Evolutionary conservation across 37 sponge, comb jelly and placozoan genomes (phyloP), one percentile per base, ranked within the genome.

Genomic region (Oopsacas minuta): DNA sequence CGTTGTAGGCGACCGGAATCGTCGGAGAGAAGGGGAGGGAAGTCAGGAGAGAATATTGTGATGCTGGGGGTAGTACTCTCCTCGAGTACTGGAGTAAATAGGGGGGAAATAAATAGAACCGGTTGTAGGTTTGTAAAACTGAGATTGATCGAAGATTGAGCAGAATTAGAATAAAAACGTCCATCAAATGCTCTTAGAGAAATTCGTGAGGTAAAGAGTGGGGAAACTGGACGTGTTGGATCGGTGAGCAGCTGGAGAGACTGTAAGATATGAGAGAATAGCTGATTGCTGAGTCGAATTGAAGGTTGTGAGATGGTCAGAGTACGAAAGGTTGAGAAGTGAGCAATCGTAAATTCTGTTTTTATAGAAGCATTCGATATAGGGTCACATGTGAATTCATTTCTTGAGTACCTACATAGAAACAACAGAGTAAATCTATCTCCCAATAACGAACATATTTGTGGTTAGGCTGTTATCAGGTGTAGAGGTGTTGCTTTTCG

Each of bases 161-260:
- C 20, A 12, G 30, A 3, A 12, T 61, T 20, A 20, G 28, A 25
- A 12, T 61, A 61, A 5, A 61, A n/a, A 20, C 75, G 7, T 12
- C 75, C 75, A 12, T 61, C 75, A 61, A 20, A 61, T 25, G 75
- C 28, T 61, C 75, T 61, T 25, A 61, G 75, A 61, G 75, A 61
- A n/a, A 61, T 61, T 32, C 7, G 22, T 61, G 75, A 61, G 28
- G 75, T 61, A 20, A 34, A 25, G 28, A 61, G 75, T 25, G 75
- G 75, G 30, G 75, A 61, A 3, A 3, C 28, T 7, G 75, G 75
- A 61, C 75, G 75, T 25, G 75, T 3, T 32, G 75, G 28, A 61
- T 61, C 75, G 5, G 75, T 61, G 30, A 61, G 30, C 5, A 61
- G 75, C 75, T 61, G 75, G 20, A 61, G 30, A 61, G 75, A 61